Percentiles rank a stretch among this genome's conserved stretches.
Conservation (phyloP, 2,113 vertebrate genomes). For the Ceyx cyanopectus region DNA sequence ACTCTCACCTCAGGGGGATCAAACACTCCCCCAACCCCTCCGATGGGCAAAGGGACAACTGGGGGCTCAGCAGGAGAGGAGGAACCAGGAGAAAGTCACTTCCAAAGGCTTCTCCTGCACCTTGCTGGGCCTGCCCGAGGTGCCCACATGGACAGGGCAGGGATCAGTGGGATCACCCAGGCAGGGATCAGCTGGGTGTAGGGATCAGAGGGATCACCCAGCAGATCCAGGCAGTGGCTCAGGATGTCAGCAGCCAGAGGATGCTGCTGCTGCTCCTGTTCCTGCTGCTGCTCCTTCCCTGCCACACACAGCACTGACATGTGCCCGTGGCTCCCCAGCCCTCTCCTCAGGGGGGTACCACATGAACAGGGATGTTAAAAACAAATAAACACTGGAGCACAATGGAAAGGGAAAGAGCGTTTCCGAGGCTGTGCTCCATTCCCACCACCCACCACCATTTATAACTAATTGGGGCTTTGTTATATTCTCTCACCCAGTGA, state of each 20-base stretch:
- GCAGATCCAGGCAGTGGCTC: not conserved
- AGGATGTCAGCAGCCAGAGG: not conserved
- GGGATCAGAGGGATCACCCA: too few species aligned
- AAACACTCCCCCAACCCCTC: not conserved
- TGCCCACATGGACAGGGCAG: not conserved
- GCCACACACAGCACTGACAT: fast-evolving
- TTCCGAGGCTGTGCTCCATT: not conserved
- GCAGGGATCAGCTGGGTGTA: too few species aligned
- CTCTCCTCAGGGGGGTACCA: not conserved
- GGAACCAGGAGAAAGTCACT: not conserved
- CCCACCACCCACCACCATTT: conserved; percentile 53
- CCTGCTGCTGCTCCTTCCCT: not conserved
- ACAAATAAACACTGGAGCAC: not conserved
- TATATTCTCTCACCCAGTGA: conserved; percentile 66
- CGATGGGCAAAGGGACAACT: not conserved
- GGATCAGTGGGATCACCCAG: too few species aligned
- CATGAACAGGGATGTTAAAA: not conserved
- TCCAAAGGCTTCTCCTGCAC: not conserved
- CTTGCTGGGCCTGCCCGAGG: not conserved
- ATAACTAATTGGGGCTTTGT: conserved; percentile 68
- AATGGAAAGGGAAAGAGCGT: not conserved
- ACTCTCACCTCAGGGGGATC: not conserved
- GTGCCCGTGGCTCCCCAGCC: not conserved
- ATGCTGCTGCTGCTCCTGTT: not conserved
- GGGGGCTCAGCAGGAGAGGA: not conserved